Evolutionary conservation across 2,113 vertebrate species (phyloP).

Genomic region (Spea multiplicata): DNA sequence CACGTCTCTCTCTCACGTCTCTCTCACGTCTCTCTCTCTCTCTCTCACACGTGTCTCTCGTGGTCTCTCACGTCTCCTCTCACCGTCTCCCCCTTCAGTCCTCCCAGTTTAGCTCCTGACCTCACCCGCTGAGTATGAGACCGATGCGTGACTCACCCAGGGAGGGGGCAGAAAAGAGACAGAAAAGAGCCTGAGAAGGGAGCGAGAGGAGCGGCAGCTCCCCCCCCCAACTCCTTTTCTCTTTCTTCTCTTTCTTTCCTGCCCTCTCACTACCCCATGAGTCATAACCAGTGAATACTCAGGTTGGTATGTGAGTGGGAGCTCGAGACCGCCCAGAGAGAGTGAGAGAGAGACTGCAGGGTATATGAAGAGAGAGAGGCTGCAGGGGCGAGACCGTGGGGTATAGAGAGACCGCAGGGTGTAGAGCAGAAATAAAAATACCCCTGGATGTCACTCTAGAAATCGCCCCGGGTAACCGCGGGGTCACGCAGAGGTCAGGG

Average conservation of each 20-base stretch:
- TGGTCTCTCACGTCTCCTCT: not conserved
- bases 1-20: not conserved
- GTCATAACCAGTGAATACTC: slow-evolving; percentile 18
- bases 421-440: not conserved
- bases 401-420: not conserved
- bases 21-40: not conserved
- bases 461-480: too few species aligned
- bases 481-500: too few species aligned
- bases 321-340: not conserved
- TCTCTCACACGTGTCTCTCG: not conserved
- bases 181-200: not conserved
- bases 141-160: slow-evolving; percentile 12
- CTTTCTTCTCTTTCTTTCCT: not conserved
- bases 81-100: not conserved
- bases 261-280: not conserved
- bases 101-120: slow-evolving; percentile 23
- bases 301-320: slow-evolving; percentile 26
- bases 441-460: too few species aligned
- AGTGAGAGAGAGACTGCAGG: not conserved
- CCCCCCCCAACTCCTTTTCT: not conserved
- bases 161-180: slow-evolving; percentile 4
- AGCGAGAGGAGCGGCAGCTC: too few species aligned
- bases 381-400: not conserved
- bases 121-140: slow-evolving; percentile 14
- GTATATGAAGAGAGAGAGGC: not conserved